Percentiles rank a stretch among this genome's conserved stretches.
These are phyloP conservation scores for Cheilosia pagana DNA, from an alignment of 2,888 invertebrate genomes.

Conservation along the genomic window DNA sequence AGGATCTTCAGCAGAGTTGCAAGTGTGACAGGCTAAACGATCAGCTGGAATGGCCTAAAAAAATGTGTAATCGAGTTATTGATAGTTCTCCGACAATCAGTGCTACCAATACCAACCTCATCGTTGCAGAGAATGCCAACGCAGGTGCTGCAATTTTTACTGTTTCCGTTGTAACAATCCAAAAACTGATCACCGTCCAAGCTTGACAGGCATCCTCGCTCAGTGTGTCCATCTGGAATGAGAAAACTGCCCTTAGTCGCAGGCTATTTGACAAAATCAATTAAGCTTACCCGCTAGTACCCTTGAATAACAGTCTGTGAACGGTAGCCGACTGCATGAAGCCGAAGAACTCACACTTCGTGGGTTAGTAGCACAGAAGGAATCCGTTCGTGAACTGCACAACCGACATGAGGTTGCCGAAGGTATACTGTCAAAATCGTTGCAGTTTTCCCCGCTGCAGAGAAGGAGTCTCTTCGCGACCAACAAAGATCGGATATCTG, in stretches of 20 bases:
- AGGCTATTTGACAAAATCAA: neutral
- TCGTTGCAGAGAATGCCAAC: constrained; percentile 77
- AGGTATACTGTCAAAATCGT: constrained; percentile 77
- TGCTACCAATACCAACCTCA: constrained; percentile 76
- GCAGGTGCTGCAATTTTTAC: constrained; percentile 77
- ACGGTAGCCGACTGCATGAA: constrained; percentile 74
- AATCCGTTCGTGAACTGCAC: constrained; percentile 79
- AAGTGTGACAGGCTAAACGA: constrained; percentile 79
- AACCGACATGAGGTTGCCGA: constrained; percentile 74
- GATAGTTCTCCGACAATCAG: neutral
- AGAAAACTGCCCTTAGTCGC: neutral
- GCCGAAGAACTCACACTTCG: constrained; percentile 48
- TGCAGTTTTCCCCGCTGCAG: constrained; percentile 80
- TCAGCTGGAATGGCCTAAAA: constrained; percentile 79
- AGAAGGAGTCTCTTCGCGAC: constrained; percentile 77
- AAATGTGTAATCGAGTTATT: neutral
- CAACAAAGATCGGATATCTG: constrained; percentile 75
- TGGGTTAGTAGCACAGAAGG: constrained; percentile 78
- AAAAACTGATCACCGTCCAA: constrained; percentile 77
- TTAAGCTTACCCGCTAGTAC: constrained; percentile 38
- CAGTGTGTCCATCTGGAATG: constrained; percentile 79
- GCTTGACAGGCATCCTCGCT: constrained; percentile 79
- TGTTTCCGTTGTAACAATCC: constrained; percentile 76
- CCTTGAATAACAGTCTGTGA: constrained; percentile 79
- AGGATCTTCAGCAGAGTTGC: constrained; percentile 75